Evolutionary conservation across 2,888 invertebrate species (phyloP), one percentile per base, ranked within the genome.

Genomic region (Drosophila putrida): DNA sequence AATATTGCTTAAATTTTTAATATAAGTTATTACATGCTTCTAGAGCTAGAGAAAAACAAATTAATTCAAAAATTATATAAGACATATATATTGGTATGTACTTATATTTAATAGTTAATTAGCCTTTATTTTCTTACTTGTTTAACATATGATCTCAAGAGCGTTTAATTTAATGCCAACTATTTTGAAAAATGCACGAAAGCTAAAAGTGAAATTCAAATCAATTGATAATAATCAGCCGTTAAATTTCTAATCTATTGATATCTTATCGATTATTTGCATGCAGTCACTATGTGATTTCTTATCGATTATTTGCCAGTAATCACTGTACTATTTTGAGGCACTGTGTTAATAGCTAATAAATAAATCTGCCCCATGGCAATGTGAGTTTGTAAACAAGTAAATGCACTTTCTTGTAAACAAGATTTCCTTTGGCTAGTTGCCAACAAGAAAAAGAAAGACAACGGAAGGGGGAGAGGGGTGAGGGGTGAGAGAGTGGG

Each of bases 341-440:
- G n/a, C 46, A 50, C 15, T 41, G 39, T 28, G 8, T 28, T 8
- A 15, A 10, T 28, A 51, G 27, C 15, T 51, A 15, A 39, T 15
- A 11, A 51, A 51, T 51, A 6, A 28, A 11, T 33, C 31, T 33
- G 20, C n/a, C 31, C 53, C 41, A 41, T 31, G 20, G n/a, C n/a
- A 20, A 20, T 43, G 41, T n/a, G 20, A 55, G 43, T 55, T 65
- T 46, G 59, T 60, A 59, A 59, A 65, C 60, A 72, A 54, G 39
- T 31, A n/a, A 49, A 54, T 54, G 43, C 33, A 41, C 33, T 36
- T 49, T 51, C 9, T 41, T 41, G 67, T 47, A 59, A 75, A 68
- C 58, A 47, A 11, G 41, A 62, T 31, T 69, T 69, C 27, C 60
- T 58, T 71, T 75, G 76, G 65, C 64, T 50, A 65, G 58, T 59